Conservation (phyloP, 2,888 invertebrate genomes). For the Polia nebulosa region DNA sequence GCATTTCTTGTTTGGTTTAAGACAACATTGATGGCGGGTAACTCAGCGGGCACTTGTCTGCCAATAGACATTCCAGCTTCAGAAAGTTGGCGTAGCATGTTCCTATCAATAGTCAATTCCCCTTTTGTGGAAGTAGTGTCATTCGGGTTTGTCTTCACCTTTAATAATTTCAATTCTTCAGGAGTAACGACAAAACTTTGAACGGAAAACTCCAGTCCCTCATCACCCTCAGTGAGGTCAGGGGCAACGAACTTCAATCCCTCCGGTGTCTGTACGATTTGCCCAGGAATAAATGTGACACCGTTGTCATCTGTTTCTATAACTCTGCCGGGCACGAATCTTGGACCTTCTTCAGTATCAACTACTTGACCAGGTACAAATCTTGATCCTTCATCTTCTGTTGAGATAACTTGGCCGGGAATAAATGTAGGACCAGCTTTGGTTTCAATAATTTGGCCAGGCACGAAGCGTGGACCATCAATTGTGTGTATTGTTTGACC, state of each 20-base stretch:
- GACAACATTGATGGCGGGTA: constrained; percentile 92
- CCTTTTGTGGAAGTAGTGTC: constrained; percentile 90
- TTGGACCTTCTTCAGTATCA: constrained; percentile 93
- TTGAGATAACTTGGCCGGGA: constrained; percentile 94
- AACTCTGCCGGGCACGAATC: constrained; percentile 94
- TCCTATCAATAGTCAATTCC: constrained; percentile 92
- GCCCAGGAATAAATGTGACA: constrained; percentile 94
- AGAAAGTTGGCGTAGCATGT: constrained; percentile 92
- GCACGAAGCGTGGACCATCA: constrained; percentile 94
- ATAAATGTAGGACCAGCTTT: constrained; percentile 95
- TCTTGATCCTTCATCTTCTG: constrained; percentile 91
- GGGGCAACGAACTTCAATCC: constrained; percentile 94
- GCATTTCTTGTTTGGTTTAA: constrained; percentile 88
- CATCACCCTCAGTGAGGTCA: constrained; percentile 92
- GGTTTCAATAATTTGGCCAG: constrained; percentile 94
- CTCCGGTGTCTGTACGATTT: constrained; percentile 94
- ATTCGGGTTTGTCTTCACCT: constrained; percentile 89
- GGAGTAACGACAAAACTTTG: constrained; percentile 92
- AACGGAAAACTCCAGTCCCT: constrained; percentile 93
- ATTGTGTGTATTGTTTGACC: constrained; percentile 94
- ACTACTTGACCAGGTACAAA: constrained; percentile 93
- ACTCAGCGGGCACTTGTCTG: constrained; percentile 91
- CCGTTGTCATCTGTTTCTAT: constrained; percentile 93
- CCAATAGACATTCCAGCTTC: constrained; percentile 93
- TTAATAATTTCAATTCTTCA: constrained; percentile 87